Evolutionary conservation across 2,113 vertebrate genomes (phyloP).

Genomic region (Calyptommatus sinebrachiatus): DNA sequence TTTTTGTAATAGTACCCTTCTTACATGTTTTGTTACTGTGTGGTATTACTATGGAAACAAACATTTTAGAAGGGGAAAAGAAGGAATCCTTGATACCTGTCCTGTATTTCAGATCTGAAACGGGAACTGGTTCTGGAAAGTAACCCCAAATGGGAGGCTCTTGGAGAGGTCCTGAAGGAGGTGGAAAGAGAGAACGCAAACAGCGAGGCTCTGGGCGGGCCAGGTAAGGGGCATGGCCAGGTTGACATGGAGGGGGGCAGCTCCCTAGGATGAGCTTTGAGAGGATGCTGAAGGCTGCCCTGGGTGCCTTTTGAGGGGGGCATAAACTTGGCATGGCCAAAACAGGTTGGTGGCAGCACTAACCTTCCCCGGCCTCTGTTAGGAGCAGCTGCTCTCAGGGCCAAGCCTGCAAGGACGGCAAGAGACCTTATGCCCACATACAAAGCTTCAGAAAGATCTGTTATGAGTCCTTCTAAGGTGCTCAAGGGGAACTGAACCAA

Average conservation of each 20-base stretch:
- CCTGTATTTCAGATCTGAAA: constrained; percentile 75
- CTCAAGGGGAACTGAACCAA: background rate
- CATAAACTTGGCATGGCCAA: too few species aligned
- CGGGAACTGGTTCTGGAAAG: constrained; percentile 87
- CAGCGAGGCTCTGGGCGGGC: constrained; percentile 80
- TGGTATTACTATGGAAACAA: background rate
- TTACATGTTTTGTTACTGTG: too few species aligned
- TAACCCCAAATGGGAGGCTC: constrained; percentile 94
- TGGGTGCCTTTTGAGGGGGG: too few species aligned
- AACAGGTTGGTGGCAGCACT: too few species aligned
- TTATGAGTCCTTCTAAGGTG: background rate
- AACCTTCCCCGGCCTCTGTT: too few species aligned
- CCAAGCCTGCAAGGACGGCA: too few species aligned
- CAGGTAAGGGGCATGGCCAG: constrained; percentile 64
- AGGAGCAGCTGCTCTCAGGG: too few species aligned
- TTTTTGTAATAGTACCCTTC: too few species aligned
- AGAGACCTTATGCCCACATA: background rate
- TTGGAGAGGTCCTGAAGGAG: constrained; percentile 90
- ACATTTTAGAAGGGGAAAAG: background rate
- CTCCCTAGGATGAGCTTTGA: background rate
- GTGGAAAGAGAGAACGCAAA: constrained; percentile 90
- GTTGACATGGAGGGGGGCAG: background rate
- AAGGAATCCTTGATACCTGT: constrained; percentile 13
- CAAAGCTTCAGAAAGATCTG: background rate
- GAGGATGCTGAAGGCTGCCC: background rate